A percentile compares a stretch with the other conserved stretches of the same genome.
Conservation (phyloP, 2,797 vertebrate species). For the Denticeps clupeoides region DNA sequence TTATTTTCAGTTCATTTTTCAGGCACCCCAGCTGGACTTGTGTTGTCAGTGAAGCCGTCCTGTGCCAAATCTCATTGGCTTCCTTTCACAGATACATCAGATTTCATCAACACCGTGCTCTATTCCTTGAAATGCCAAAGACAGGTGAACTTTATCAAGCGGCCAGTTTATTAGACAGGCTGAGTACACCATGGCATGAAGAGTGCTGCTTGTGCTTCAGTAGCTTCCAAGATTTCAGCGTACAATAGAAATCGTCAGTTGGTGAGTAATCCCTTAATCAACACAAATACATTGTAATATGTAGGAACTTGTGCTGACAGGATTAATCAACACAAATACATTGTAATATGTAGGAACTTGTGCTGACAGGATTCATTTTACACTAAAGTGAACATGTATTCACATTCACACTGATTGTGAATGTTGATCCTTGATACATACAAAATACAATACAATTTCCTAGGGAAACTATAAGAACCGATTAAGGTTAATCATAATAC, state of each 20-base stretch:
- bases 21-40: too few relatives aligned
- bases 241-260: too few relatives aligned
- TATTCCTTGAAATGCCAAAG: not conserved
- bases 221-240: conserved; percentile 57
- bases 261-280: too few relatives aligned
- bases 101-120: not conserved
- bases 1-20: too few relatives aligned
- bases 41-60: too few relatives aligned
- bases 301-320: not conserved
- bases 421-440: not conserved
- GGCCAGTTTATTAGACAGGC: conserved; percentile 62
- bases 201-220: conserved; percentile 56
- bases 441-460: too few relatives aligned
- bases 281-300: not conserved
- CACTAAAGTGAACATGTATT: not conserved
- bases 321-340: not conserved
- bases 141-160: conserved; percentile 28
- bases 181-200: conserved; percentile 49
- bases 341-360: conserved; percentile 1
- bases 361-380: not conserved
- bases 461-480: too few relatives aligned
- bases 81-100: too few relatives aligned
- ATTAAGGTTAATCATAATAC: too few relatives aligned
- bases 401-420: conserved; percentile 2
- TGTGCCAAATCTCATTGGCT: too few relatives aligned